Evolutionary conservation across 2,113 vertebrate genomes (phyloP), one percentile per base, ranked within the genome.

Genomic region (Dermatemys mawii): DNA sequence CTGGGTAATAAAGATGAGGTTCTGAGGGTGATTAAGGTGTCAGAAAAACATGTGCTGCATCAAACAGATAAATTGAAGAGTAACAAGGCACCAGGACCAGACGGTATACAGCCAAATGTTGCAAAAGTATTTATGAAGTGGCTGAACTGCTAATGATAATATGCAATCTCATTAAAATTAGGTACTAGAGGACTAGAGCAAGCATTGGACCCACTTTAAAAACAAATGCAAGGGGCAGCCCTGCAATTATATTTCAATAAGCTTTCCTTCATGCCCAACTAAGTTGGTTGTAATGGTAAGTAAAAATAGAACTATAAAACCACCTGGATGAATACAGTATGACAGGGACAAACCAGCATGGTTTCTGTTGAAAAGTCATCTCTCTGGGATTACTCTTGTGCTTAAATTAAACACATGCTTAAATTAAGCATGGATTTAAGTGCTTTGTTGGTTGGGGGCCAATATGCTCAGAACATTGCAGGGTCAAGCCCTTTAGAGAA

Each of bases 1-100:
- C 83, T 89, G 96, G 95, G 93, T 96, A 89, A 91, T 88, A 84
- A 90, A 94, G 92, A 79, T 90, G 88, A 91, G 88, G 27, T 7
- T 87, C 24, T 26, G 1, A 67, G 83, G 91, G 81, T 81, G 38
- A 91, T 44, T 0, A 24, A 90, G 48, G 49, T 90, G 88, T 94
- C 76, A 84, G 55, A 92, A 88, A 83, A 96, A 97, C 91, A 96
- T 91, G 87, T 86, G 89, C 84, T 44, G 83, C 93, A 96, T 86
- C 73, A 95, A 97, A 93, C 54, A 57, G 63, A 81, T 96, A 97
- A 97, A 95, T 90, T 92, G 88, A 92, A 93, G 97, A 95, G 97
- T 96, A 97, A 91, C 93, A 96, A 92, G 88, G 96, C 44, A 94
- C 70, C 51, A 83, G 92, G 89, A 94, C 85, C 96, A 97, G 94